phyloP scores from a whole-genome alignment of 2,113 vertebrate genomes.

The Prionailurus viverrinus region DNA sequence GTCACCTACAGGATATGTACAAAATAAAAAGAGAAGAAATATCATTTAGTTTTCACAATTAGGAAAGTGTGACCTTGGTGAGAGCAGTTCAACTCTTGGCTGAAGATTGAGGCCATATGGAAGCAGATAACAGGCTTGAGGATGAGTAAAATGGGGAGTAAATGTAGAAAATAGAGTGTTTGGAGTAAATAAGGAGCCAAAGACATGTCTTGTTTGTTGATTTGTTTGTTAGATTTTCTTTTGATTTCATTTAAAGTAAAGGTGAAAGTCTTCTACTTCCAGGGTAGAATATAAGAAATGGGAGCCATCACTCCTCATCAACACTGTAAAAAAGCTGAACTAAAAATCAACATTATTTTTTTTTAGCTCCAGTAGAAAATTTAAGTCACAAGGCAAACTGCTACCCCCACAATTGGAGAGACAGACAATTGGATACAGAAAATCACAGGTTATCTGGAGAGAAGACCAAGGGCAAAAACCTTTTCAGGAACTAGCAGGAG shows the following conservation, averaged over 20 bases:
- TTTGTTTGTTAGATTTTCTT: background rate
- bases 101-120: too few relatives aligned
- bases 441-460: background rate
- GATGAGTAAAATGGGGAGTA: background rate
- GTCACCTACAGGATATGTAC: background rate
- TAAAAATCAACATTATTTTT: background rate
- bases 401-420: background rate
- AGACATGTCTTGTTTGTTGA: background rate
- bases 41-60: background rate
- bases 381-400: background rate
- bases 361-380: background rate
- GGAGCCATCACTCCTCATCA: background rate
- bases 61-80: background rate
- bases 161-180: background rate
- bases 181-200: background rate
- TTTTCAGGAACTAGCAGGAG: background rate
- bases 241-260: background rate
- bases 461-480: background rate
- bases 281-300: background rate
- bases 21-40: background rate
- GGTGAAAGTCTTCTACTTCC: background rate
- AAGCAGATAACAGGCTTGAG: background rate
- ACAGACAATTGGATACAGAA: background rate
- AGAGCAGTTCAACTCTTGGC: background rate
- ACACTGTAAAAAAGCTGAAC: background rate